A percentile compares a stretch with the other conserved stretches of the same genome.
Evolutionary conservation across 23 tunicate genomes (phyloP).

Genomic region (Phallusia fumigata): DNA sequence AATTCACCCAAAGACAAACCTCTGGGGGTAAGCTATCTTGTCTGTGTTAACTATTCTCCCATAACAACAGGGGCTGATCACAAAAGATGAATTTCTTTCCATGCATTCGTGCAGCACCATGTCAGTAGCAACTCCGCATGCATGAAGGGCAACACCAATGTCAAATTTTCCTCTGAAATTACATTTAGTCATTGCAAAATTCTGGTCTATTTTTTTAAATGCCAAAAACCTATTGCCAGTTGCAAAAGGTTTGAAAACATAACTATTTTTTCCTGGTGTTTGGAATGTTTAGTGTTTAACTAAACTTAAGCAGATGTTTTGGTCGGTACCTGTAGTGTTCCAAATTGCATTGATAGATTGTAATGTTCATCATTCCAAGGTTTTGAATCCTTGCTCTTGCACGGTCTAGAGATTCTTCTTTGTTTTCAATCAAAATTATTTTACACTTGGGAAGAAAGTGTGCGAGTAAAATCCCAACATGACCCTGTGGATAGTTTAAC

Average conservation of each 20-base stretch:
- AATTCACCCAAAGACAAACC: constrained; percentile 17
- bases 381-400: constrained; percentile 73
- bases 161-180: constrained; percentile 73
- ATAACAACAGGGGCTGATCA: constrained; percentile 93
- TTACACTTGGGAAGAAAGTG: constrained; percentile 65
- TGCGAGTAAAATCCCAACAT: constrained; percentile 92
- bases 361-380: constrained; percentile 54
- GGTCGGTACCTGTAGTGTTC: constrained; percentile 46
- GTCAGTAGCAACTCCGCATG: constrained; percentile 98
- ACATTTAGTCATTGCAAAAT: no score
- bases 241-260: no score
- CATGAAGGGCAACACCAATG: constrained; percentile 95
- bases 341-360: constrained; percentile 85
- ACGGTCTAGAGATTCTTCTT: constrained; percentile 90
- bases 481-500: constrained; percentile 84
- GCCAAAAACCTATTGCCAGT: no score
- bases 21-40: constrained; percentile 72
- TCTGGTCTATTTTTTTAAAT: no score
- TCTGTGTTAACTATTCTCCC: constrained; percentile 81
- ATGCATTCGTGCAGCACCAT: constrained; percentile 86
- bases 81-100: constrained; percentile 63
- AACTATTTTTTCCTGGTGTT: no score
- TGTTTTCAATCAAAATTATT: constrained; percentile 82
- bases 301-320: no score
- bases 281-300: no score